Evolutionary conservation across 2,888 invertebrate genomes (phyloP), one percentile per base, ranked within the genome.

Genomic region (Candidula unifasciata): DNA sequence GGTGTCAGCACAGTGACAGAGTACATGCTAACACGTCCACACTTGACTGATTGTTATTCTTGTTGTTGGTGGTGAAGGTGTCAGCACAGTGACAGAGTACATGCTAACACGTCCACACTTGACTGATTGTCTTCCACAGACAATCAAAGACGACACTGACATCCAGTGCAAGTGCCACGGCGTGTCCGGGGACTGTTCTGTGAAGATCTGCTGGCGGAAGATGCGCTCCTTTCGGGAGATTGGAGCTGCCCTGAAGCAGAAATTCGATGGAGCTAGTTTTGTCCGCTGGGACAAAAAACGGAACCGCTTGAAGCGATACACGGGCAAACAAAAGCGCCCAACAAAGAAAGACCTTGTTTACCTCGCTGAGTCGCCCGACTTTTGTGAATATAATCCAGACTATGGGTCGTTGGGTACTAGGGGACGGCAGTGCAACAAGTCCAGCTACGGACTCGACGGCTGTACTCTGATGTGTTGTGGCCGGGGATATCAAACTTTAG

Each of bases 151-250:
- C 35, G 95, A 96, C 86, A 97, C 97, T 96, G 96, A 97, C 92
- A 95, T 97, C 68, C 96, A 97, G 33, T 98, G 98, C 95, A 98
- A 98, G 93, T 98, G 98, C 91, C 97, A 98, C 93, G 97, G 98
- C 35, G 97, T 98, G 95, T 97, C 97, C 0, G 97, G 97, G 0
- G 97, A 97, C 3, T 98, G 98, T 94, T 97, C 97, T 69, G 96
- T 97, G 88, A 95, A 97, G 76, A 97, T 97, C 13, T 98, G 98
- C 93, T 98, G 98, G 98, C 95, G 97, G 88, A 96, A 96, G 86
- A 94, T 98, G 90, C 96, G 96, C 10, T 95, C 96, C 68, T 96
- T 98, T 91, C 94, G 96, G 52, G 86, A 86, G 24, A 96, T 97
- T 8, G 97, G 97, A 0, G 96, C 96, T 87, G 96, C 96, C 0